Base-by-base conservation (phyloP, 2,888 invertebrate genomes). In the Helicoverpa assulta region DNA sequence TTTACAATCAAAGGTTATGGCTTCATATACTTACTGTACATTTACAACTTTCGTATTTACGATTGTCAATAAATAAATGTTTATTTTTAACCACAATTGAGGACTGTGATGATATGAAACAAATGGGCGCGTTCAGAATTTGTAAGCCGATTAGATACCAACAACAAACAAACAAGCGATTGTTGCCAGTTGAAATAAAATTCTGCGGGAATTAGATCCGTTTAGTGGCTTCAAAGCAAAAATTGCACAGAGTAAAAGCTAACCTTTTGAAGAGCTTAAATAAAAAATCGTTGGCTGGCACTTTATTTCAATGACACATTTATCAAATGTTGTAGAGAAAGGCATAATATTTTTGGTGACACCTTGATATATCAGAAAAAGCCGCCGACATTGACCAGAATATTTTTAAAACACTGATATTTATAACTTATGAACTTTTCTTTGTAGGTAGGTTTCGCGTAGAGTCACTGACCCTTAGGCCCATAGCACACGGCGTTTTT, bases 141-240 rank as follows among this genome's bases (percentile, higher is more conserved):
- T 56, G 66, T 75, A 81, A 82, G 79, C 83, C 73, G 83, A 82
- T 82, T 79, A 82, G 62, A 68, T 53, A 64, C 54, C 55, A 55
- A 69, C 53, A 68, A 70, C 61, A 47, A 52, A 69, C 70, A 68
- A 79, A 75, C 60, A 76, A 70, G 54, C 53, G 14, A 66, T 67
- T 59, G 67, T 74, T 72, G 47, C 62, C 56, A 71, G 55, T 63
- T 0, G 47, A 67, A 73, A 78, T 76, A 73, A 70, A 78, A 64
- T 69, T 64, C 21, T 55, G 59, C 54, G 65, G 53, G 47, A 47
- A 66, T 40, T 43, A 53, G 59, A 68, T 66, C 67, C 73, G 67
- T 56, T 73, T 63, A 73, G 65, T 2, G 68, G 78, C 74, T 82
- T 68, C 21, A 18, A 60, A 56, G 43, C 29, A 65, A 63, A 73